A percentile compares a stretch with the other conserved stretches of the same genome.
These are phyloP conservation scores for Nettapus auritus DNA, from an alignment of 2,113 vertebrate genomes.

Conservation along the genomic window DNA sequence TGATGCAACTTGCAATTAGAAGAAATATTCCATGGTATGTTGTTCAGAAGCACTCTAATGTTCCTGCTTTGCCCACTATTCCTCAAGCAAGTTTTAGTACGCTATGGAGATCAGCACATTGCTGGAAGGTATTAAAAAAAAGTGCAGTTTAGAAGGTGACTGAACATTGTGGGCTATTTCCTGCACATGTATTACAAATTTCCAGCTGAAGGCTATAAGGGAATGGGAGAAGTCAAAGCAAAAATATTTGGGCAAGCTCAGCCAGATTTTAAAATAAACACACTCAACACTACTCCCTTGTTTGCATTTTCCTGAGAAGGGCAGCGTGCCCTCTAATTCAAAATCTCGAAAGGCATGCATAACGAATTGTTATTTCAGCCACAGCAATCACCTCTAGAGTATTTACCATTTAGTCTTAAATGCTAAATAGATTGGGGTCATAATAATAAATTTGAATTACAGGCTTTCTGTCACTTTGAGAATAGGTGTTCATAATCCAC, in stretches of 20 bases:
- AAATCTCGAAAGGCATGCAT: not conserved
- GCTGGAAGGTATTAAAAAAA: not conserved
- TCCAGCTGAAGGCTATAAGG: not conserved
- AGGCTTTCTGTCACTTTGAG: not conserved
- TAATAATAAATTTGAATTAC: not conserved
- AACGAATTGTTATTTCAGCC: not conserved
- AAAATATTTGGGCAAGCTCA: not conserved
- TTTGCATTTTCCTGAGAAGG: not conserved
- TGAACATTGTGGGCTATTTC: not conserved
- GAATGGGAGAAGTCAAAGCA: not conserved
- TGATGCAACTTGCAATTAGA: not conserved
- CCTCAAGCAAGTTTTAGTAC: not conserved
- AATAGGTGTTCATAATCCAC: not conserved
- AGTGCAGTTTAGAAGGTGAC: not conserved
- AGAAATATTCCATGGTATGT: not conserved
- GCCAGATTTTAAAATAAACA: not conserved
- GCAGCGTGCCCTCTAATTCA: not conserved
- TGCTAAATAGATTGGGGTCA: not conserved
- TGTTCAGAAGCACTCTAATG: not conserved
- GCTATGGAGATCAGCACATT: not conserved
- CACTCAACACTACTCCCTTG: not conserved
- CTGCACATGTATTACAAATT: not conserved
- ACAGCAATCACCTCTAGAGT: not conserved
- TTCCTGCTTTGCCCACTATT: not conserved
- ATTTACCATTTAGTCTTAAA: not conserved